Percentiles rank a stretch among this genome's conserved stretches.
Evolutionary conservation across 2,888 invertebrate genomes (phyloP).

Genomic region (Geophilus truncorum): DNA sequence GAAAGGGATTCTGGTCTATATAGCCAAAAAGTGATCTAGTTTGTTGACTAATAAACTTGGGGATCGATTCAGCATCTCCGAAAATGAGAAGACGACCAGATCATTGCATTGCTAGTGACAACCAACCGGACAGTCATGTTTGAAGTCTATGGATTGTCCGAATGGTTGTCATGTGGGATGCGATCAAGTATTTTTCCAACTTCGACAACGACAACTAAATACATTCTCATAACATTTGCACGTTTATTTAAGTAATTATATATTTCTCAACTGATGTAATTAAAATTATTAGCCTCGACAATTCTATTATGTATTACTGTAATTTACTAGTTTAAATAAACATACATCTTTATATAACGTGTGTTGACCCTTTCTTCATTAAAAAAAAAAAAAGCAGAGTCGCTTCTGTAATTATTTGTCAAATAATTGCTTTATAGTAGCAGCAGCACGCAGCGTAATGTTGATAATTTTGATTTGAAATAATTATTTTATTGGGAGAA

Average conservation of each 20-base stretch:
- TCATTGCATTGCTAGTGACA: constrained; percentile 32
- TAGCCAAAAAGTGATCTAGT: background rate
- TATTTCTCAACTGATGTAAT: too few species aligned
- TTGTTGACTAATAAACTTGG: constrained; percentile 5
- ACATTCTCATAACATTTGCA: background rate
- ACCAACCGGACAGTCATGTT: constrained; percentile 34
- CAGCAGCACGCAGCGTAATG: too few species aligned
- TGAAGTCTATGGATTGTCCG: constrained; percentile 31
- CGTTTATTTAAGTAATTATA: too few species aligned
- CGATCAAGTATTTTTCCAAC: background rate
- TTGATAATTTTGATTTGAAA: too few species aligned
- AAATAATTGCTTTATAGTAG: too few species aligned
- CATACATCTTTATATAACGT: too few species aligned
- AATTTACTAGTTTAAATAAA: too few species aligned
- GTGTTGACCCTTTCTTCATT: too few species aligned
- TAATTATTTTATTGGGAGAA: background rate
- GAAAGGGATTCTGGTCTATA: background rate
- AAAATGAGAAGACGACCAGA: constrained; percentile 3
- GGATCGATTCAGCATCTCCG: background rate
- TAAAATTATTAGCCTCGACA: too few species aligned
- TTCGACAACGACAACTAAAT: background rate
- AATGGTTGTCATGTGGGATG: constrained; percentile 36
- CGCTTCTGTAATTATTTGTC: too few species aligned
- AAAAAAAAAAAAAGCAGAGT: too few species aligned
- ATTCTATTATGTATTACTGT: too few species aligned